phyloP scores from a whole-genome alignment of 2,113 vertebrate genomes.

The Tragelaphus imberbis region DNA sequence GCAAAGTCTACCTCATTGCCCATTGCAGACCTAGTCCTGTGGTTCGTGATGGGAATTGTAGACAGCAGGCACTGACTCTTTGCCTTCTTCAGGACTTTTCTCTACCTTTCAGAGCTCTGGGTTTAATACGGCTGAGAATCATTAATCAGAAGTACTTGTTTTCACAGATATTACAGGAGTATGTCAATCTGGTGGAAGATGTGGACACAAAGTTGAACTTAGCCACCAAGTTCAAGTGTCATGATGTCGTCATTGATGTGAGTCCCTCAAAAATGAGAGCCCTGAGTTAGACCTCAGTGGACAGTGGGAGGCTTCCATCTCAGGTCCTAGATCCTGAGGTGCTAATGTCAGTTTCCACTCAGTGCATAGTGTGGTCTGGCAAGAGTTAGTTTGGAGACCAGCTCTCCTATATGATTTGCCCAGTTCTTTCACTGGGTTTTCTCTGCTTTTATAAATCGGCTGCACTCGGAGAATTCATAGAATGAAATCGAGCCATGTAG shows the following conservation, averaged over 20 bases:
- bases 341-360: neutral
- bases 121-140: neutral
- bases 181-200: conserved; percentile 91
- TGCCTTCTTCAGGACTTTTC: neutral
- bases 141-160: conserved; percentile 21
- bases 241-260: conserved; percentile 94
- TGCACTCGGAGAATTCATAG: neutral
- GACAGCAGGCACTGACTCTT: neutral
- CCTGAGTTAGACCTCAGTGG: neutral
- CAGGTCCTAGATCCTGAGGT: neutral
- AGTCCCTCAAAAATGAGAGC: conserved; percentile 54
- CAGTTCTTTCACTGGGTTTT: neutral
- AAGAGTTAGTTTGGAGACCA: neutral
- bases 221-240: conserved; percentile 94
- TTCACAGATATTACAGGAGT: conserved; percentile 90
- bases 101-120: neutral
- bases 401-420: neutral
- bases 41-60: neutral
- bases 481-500: neutral
- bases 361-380: neutral
- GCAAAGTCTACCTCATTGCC: neutral
- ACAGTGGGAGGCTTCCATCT: neutral
- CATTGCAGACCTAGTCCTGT: neutral
- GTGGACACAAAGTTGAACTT: conserved; percentile 86
- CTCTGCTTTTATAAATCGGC: neutral